Conservation (phyloP, 2,888 invertebrate species). For the Rosalia funebris region DNA sequence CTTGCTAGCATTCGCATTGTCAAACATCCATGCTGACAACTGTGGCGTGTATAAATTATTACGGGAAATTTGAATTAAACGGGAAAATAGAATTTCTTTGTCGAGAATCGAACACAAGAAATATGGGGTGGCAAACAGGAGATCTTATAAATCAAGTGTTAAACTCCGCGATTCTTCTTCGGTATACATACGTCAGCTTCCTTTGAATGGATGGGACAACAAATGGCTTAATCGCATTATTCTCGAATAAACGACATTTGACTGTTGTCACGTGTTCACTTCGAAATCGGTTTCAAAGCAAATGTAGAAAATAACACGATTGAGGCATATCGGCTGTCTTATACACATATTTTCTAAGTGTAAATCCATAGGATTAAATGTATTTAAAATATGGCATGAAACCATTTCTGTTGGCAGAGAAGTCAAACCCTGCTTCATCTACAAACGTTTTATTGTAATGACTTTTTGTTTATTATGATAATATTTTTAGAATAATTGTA, state of each 20-base stretch:
- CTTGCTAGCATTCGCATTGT: background rate
- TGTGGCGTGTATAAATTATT: conserved; percentile 9
- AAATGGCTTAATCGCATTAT: background rate
- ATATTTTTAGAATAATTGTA: too few relatives aligned
- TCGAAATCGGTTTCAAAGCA: too few relatives aligned
- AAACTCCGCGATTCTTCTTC: background rate
- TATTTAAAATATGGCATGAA: too few relatives aligned
- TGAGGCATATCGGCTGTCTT: too few relatives aligned
- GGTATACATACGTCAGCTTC: background rate
- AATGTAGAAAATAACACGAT: too few relatives aligned
- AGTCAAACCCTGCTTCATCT: too few relatives aligned
- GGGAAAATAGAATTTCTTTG: background rate
- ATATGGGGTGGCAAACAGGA: conserved; percentile 1
- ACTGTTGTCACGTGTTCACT: too few relatives aligned
- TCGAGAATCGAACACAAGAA: conserved; percentile 6
- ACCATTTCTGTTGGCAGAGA: too few relatives aligned
- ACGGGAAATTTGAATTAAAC: background rate
- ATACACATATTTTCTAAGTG: too few relatives aligned
- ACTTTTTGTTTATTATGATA: too few relatives aligned
- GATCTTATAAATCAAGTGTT: conserved; percentile 9
- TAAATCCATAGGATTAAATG: too few relatives aligned
- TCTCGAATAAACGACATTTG: background rate
- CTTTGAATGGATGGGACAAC: background rate
- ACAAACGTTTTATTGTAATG: too few relatives aligned
- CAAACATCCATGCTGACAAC: background rate